Evolutionary conservation across 2,113 vertebrate species (phyloP).

Genomic region (Tychaedon coryphoeus): DNA sequence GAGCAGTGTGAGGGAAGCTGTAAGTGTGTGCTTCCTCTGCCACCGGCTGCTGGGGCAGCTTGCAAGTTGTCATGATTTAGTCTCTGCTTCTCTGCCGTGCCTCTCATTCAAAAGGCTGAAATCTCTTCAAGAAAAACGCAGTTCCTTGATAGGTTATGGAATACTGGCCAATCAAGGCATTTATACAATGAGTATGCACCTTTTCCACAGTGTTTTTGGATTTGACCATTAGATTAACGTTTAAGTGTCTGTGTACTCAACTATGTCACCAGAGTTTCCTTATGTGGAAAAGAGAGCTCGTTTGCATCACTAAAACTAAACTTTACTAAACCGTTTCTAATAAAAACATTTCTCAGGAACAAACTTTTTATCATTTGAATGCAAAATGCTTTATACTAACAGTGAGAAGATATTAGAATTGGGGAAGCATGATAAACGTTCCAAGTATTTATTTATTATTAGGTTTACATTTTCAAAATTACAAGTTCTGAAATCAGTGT

Average conservation of each 20-base stretch:
- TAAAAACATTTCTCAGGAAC: not conserved
- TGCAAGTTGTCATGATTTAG: accelerated
- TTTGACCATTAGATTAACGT: not conserved
- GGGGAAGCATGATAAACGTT: not conserved
- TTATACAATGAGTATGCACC: not conserved
- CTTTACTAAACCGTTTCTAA: not conserved
- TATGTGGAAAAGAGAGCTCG: not conserved
- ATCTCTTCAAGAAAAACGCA: not conserved
- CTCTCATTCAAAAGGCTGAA: not conserved
- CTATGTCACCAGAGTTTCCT: not conserved
- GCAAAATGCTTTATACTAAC: not conserved
- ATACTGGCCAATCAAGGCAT: not conserved
- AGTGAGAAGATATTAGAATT: accelerated
- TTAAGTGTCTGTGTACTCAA: not conserved
- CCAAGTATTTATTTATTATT: not conserved
- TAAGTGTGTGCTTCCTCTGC: not conserved
- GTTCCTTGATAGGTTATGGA: not conserved
- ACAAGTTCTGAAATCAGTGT: not conserved
- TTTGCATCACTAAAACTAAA: not conserved
- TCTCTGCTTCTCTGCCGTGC: not conserved
- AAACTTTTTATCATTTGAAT: not conserved
- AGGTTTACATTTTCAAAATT: not conserved
- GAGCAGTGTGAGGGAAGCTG: not conserved
- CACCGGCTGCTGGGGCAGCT: not conserved
- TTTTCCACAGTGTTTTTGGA: not conserved